Evolutionary conservation across 37 sponge, comb jelly and placozoan genomes (phyloP), one percentile per base, ranked within the genome.

Genomic region (Aphrocallistes beatrix): DNA sequence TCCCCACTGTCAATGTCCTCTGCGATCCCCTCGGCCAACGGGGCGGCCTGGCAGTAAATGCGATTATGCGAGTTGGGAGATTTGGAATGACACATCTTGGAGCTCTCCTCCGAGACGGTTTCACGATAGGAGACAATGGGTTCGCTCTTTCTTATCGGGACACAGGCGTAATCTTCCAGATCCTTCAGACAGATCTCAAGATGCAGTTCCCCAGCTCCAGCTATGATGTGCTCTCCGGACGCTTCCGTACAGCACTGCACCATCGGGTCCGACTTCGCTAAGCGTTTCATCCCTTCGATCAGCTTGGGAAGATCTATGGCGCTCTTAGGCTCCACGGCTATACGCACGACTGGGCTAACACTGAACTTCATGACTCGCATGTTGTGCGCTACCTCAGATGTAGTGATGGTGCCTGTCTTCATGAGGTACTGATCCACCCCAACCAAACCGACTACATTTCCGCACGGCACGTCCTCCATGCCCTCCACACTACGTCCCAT

Each of bases 201-300:
- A 83, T 91, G 91, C 32, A 91, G 86, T 51, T 91, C 91, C 36
- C 91, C 91, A 50, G 91, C 91, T 47, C 91, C 91, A 90, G 91
- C 91, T 28, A 91, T 81, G 38, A 91, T 91, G 39, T 91, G 89
- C 83, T 91, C 91, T 19, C 91, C 91, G 75, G 85, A 84, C 39
- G 30, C 82, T 38, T 89, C 91, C 39, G 81, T 90, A 69, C 51
- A 42, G 82, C 91, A 91, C 86, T 88, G 39, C 48, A 91, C 91
- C 91, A 91, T 91, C 37, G 91, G 91, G 82, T 91, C 91, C 28
- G 89, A 89, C 83, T 91, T 91, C 37, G 88, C 89, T 36, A 91
- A 81, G 37, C 91, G 82, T 82, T 91, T 91, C 30, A 91, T 81
- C 6, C 91, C 91, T 87, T 91, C 91, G n/a, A 91, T 89, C 23